Percentiles rank a stretch among this genome's conserved stretches.
Evolutionary conservation across 30 jellyfish, hydroid and myxozoan species (phyloP).

Genomic region (Mastigias papua): DNA sequence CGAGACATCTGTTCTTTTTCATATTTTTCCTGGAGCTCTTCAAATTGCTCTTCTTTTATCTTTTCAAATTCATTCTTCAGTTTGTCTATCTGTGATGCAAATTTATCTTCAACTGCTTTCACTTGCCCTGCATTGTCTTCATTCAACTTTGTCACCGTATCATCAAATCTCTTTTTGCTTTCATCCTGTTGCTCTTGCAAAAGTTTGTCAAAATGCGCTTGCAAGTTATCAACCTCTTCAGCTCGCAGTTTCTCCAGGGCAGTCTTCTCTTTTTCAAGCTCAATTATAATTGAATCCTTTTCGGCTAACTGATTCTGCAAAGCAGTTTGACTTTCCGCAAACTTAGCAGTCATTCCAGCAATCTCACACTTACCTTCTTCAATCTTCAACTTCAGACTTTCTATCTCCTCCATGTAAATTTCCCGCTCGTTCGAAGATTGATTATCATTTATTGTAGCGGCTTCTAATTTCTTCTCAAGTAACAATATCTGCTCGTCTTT

Average conservation of each 20-base stretch:
- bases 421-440: slow-evolving; percentile 35
- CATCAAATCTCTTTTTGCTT: slow-evolving; percentile 32
- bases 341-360: neutral
- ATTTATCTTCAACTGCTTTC: neutral
- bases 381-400: slow-evolving; percentile 21
- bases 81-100: slow-evolving; percentile 18
- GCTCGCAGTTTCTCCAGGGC: slow-evolving; percentile 9
- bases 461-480: slow-evolving; percentile 41
- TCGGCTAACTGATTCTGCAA: slow-evolving; percentile 11
- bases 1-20: slow-evolving; percentile 18
- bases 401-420: slow-evolving; percentile 62
- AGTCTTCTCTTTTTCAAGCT: slow-evolving; percentile 32
- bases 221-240: slow-evolving; percentile 68
- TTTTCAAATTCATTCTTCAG: neutral
- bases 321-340: slow-evolving; percentile 8
- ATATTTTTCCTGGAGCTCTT: neutral
- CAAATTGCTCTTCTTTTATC: neutral
- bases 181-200: slow-evolving; percentile 56
- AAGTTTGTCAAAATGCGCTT: slow-evolving; percentile 49
- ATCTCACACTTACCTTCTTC: slow-evolving; percentile 74
- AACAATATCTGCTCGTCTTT: slow-evolving; percentile 26
- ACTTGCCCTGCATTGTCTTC: slow-evolving; percentile 35
- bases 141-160: slow-evolving; percentile 47
- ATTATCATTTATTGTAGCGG: slow-evolving; percentile 12
- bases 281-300: slow-evolving; percentile 73